A percentile compares a stretch with the other conserved stretches of the same genome.
Conservation (phyloP, 2,888 invertebrate genomes). For the Scaptomyza reducta region DNA sequence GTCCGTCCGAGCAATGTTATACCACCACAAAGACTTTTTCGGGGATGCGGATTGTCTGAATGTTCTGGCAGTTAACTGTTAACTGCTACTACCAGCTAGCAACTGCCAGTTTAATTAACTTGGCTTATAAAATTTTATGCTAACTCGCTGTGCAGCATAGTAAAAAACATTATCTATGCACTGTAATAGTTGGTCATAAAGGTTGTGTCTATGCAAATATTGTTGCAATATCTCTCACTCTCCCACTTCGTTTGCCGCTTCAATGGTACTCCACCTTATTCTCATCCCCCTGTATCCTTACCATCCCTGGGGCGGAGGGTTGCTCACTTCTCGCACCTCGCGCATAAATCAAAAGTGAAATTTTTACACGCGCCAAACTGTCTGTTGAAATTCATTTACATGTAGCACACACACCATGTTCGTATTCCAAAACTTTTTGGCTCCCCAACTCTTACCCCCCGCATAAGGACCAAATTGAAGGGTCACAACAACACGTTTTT, state of each 20-base stretch:
- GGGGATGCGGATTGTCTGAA: constrained; percentile 20
- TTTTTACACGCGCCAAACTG: constrained; percentile 75
- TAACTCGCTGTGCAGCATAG: constrained; percentile 51
- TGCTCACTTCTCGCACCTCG: constrained; percentile 15
- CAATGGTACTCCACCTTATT: constrained; percentile 8
- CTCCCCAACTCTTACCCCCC: neutral
- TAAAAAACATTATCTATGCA: constrained; percentile 63
- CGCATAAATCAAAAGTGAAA: constrained; percentile 73
- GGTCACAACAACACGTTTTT: constrained; percentile 64
- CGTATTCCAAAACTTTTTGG: constrained; percentile 12
- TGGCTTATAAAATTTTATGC: constrained; percentile 74
- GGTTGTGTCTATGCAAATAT: constrained; percentile 71
- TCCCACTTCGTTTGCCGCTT: constrained; percentile 22
- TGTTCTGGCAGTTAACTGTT: constrained; percentile 46
- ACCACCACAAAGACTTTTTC: constrained; percentile 21
- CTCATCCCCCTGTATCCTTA: neutral
- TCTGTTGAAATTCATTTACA: constrained; percentile 74
- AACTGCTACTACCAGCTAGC: constrained; percentile 41
- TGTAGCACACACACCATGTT: constrained; percentile 47
- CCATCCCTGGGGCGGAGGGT: neutral
- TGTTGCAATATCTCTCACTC: constrained; percentile 59
- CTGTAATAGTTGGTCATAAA: constrained; percentile 64
- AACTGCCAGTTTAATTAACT: constrained; percentile 71
- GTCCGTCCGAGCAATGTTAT: neutral
- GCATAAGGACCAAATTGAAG: constrained; percentile 25